Conservation (phyloP, 92 coral and sea anemone species). For the Epizoanthus fatuus region DNA sequence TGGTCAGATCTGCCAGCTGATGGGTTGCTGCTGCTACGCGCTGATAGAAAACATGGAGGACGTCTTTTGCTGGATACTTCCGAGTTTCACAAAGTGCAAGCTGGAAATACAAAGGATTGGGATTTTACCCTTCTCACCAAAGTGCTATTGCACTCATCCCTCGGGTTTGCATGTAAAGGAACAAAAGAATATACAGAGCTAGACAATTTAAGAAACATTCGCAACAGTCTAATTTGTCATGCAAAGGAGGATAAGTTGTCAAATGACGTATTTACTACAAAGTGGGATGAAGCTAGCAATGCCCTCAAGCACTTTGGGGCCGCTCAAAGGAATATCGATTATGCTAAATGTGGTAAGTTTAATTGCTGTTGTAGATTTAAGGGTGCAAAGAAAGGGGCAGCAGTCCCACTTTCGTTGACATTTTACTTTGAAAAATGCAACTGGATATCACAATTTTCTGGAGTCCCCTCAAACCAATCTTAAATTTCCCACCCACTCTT, state of each 20-base stretch:
- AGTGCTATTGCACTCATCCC: neutral
- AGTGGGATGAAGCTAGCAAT: conserved; percentile 44
- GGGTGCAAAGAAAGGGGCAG: too few relatives aligned
- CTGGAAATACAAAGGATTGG: neutral
- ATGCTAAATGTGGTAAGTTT: neutral
- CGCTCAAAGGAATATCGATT: neutral
- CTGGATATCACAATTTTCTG: too few relatives aligned
- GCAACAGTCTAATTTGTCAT: conserved; percentile 46
- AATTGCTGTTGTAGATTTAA: too few relatives aligned
- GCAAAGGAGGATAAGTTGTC: conserved; percentile 34
- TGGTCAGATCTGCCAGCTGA: neutral
- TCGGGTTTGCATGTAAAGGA: neutral
- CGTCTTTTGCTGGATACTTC: neutral
- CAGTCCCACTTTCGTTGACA: too few relatives aligned
- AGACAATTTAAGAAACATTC: conserved; percentile 38
- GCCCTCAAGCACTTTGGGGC: conserved; percentile 34
- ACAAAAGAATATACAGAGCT: conserved; percentile 8
- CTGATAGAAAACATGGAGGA: neutral
- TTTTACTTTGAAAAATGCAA: too few relatives aligned
- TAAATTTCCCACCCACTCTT: too few relatives aligned
- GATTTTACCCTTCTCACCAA: conserved; percentile 1
- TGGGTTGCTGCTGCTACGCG: neutral
- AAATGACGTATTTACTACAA: neutral
- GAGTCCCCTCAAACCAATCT: too few relatives aligned
- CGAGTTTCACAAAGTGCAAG: neutral